These are phyloP conservation scores for Polydrusus tereticollis DNA, from an alignment of 2,888 invertebrate species.

Conservation along the genomic window DNA sequence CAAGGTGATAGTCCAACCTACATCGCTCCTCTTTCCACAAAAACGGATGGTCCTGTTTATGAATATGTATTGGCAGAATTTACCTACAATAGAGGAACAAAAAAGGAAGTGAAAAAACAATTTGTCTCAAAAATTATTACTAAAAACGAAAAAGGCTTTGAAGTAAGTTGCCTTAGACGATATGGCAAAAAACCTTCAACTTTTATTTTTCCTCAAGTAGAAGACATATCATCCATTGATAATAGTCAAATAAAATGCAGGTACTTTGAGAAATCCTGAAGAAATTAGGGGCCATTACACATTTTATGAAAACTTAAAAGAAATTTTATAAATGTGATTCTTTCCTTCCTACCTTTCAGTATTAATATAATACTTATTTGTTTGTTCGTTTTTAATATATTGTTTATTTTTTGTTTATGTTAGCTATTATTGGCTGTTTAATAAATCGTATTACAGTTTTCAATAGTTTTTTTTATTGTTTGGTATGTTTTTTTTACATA, in stretches of 20 bases:
- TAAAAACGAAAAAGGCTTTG: neutral
- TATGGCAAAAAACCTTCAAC: neutral
- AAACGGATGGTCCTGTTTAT: neutral
- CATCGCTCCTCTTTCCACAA: neutral
- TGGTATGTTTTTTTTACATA: too few species aligned
- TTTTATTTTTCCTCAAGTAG: neutral
- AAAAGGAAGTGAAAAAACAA: neutral
- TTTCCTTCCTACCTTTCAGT: slow-evolving; percentile 1
- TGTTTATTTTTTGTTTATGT: neutral
- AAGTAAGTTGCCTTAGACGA: neutral
- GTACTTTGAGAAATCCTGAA: neutral
- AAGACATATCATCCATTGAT: neutral
- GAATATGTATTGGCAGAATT: neutral
- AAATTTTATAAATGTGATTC: neutral
- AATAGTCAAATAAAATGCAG: neutral
- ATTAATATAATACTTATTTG: neutral
- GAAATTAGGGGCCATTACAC: neutral
- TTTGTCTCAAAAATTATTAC: neutral
- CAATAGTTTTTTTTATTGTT: too few species aligned
- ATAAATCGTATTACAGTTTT: neutral
- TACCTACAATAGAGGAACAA: neutral
- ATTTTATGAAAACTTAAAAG: neutral
- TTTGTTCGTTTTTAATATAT: neutral
- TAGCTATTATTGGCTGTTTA: neutral
- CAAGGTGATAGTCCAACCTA: neutral